Base-by-base conservation (phyloP, 2,888 invertebrate genomes). In the Drosophila silvestris region DNA sequence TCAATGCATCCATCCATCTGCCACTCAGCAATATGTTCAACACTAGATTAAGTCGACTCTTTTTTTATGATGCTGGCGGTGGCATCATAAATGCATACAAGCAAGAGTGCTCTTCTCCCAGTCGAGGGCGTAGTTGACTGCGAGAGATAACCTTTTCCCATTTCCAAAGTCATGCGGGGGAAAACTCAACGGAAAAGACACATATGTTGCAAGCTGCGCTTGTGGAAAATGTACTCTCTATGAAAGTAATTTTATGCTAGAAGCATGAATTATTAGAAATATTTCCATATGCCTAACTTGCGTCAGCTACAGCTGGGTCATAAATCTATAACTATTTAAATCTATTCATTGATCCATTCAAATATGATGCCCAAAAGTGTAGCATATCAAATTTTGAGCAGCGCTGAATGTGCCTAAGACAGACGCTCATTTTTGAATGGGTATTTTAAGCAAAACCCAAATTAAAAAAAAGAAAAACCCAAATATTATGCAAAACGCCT, bases 401-500 rank as follows among this genome's bases (percentile, higher is more conserved):
- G 22, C 50, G 1, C 19, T 19, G 5, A 10, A 28, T 28, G 1
- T 28, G 19, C 5, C 28, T 5, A 14, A 3, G 19, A 26, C 16
- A 12, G 32, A 19, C 14, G 12, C 14, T 32, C 9, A 56, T 57
- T 57, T n/a, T 28, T 57, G 57, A 57, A 57, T 57, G 57, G 39
- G 14, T 30, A n/a, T 26, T 37, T 47, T 2, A 26, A 16, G 1
- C 7, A 26, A 47, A 26, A 26, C 28, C 54, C 26, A 22, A 53
- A 37, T 19, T 10, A 1, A 33, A 7, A 14, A 16, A 26, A 26
- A 26, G 37, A 60, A 47, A 47, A 59, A 26, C 44, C 66, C 26
- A 60, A 52, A 44, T 41, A 44, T 66, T 60, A 41, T 52, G 59
- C 41, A 66, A 53, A n/a, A 35, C 54, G 62, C 19, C 51, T n/a